Base-by-base conservation (phyloP, 2,113 vertebrate genomes). In the Amblyopsis rosae region DNA sequence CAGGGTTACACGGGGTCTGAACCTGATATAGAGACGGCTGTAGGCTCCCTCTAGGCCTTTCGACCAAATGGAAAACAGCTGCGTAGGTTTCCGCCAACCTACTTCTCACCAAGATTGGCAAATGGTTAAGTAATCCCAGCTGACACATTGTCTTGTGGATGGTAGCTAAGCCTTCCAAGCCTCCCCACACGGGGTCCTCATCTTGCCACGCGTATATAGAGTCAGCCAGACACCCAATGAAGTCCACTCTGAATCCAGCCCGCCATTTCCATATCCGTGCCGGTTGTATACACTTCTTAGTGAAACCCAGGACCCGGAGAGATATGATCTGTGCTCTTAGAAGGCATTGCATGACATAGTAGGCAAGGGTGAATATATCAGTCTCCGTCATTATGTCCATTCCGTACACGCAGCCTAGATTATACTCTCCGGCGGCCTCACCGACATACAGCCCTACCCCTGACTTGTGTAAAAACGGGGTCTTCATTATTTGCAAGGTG, bases 281-380 rank as follows among this genome's bases (percentile, higher is more conserved):
- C 9, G 58, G 58, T 59, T 59, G 58, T 59, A 59, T 59, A 45
- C 12, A 59, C 58, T 59, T 59, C 58, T 41, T 59, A 35, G 58
- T 6, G 58, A 59, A 59, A 35, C 32, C 58, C 32, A 59, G 32
- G 3, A 59, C 58, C 13, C 33, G 10, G 15, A 59, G 33, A 59
- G 58, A 15, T 13, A 59, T 4, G 9, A 59, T 59, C 58, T 59
- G 32, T 56, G 54, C 26, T 26, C 26, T 26, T 26, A 26, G 26
- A 26, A 26, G 26, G 26, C 26, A 26, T 26, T 26, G 26, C 17
- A 17, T 16, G 54, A 56, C 54, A 56, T 56, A n/a, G 17, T 56
- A 56, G 9, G 54, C 54, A 2, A 56, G n/a, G 5, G n/a, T 56
- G 58, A 59, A 59, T 13, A 41, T 59, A 8, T 59, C 58, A 3